Evolutionary conservation across 2,888 invertebrate species (phyloP).

Genomic region (Hetaerina titia): DNA sequence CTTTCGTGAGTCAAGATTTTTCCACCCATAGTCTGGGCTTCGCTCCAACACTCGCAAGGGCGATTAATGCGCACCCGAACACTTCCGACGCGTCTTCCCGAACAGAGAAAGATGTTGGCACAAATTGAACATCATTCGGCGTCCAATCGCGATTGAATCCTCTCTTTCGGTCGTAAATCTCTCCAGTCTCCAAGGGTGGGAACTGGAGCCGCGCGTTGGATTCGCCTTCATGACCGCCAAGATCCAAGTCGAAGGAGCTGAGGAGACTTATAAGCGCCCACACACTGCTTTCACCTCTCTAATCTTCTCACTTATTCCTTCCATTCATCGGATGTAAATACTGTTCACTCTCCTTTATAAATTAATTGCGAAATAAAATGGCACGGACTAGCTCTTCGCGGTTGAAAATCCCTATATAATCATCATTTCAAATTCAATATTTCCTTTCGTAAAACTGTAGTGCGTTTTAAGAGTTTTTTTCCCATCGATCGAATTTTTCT

Average conservation of each 20-base stretch:
- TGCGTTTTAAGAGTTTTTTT: no score
- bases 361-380: no score
- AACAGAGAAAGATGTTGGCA: slow-evolving; percentile 5
- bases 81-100: not conserved
- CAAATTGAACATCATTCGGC: slow-evolving; percentile 1
- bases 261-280: no score
- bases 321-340: no score
- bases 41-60: not conserved
- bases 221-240: not conserved
- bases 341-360: no score
- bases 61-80: not conserved
- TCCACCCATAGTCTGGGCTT: not conserved
- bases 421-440: no score
- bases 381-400: no score
- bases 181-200: not conserved
- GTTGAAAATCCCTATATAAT: no score
- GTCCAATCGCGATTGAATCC: slow-evolving; percentile 11
- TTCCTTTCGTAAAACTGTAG: no score
- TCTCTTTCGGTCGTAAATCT: slow-evolving; percentile 32
- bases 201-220: not conserved
- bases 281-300: no score
- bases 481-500: no score
- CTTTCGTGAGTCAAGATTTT: not conserved
- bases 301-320: no score
- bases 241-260: not conserved